A percentile compares a stretch with the other conserved stretches of the same genome.
phyloP scores from a whole-genome alignment of 2,113 vertebrate genomes.

The Hypomesus transpacificus region DNA sequence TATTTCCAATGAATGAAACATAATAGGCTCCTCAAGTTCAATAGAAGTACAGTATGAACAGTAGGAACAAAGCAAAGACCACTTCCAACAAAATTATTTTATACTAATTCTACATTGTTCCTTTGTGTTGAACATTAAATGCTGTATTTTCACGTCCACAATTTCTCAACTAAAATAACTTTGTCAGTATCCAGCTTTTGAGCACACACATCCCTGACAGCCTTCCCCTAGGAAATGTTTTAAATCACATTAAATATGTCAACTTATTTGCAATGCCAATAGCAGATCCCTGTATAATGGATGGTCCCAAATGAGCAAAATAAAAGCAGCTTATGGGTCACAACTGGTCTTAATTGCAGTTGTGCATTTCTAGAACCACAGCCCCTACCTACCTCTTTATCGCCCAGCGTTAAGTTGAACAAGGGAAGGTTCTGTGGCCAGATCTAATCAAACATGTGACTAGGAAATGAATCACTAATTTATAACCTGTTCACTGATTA shows the following conservation, averaged over 20 bases:
- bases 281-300: slow-evolving; percentile 18
- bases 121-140: no score
- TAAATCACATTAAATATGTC: slow-evolving; percentile 17
- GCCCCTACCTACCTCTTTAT: neutral
- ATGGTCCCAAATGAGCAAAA: slow-evolving; percentile 1
- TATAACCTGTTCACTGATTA: slow-evolving; percentile 49
- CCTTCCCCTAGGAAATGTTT: slow-evolving; percentile 1
- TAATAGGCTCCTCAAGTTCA: neutral
- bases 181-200: neutral
- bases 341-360: neutral
- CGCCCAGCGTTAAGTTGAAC: slow-evolving; percentile 21
- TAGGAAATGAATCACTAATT: slow-evolving; percentile 56
- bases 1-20: slow-evolving; percentile 46
- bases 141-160: no score
- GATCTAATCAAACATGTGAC: slow-evolving; percentile 47
- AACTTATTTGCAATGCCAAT: slow-evolving; percentile 15
- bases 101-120: no score
- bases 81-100: no score
- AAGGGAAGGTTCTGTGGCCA: slow-evolving; percentile 12
- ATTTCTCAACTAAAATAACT: no score
- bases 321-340: neutral
- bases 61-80: no score
- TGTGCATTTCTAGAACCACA: neutral
- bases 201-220: slow-evolving; percentile 11
- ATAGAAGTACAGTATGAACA: slow-evolving; percentile 1